A percentile compares a stretch with the other conserved stretches of the same genome.
Conservation (phyloP, 2,888 invertebrate species). For the Meganola albula region DNA sequence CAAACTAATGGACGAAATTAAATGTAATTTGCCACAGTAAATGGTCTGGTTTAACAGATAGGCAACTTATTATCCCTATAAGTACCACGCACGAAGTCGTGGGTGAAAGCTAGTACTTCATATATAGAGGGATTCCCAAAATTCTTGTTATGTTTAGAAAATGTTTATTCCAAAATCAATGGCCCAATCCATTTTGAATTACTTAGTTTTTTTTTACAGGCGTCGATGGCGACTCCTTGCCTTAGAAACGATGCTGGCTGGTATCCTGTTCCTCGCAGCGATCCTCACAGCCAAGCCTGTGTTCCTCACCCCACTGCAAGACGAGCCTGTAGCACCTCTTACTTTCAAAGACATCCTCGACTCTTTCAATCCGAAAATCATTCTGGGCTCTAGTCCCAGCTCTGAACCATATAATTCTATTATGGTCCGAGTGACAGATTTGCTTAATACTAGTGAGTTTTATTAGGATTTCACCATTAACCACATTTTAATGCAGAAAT, state of each 20-base stretch:
- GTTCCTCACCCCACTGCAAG: constrained; percentile 53
- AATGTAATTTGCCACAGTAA: too few relatives aligned
- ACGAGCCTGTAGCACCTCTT: constrained; percentile 41
- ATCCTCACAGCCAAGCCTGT: constrained; percentile 52
- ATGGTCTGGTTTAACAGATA: too few relatives aligned
- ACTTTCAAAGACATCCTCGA: constrained; percentile 33
- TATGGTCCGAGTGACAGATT: constrained; percentile 38
- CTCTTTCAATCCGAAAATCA: constrained; percentile 31
- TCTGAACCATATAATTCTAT: constrained; percentile 30
- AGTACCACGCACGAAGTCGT: too few relatives aligned
- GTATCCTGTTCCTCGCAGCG: constrained; percentile 35
- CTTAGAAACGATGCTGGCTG: constrained; percentile 40
- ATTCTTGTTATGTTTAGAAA: too few relatives aligned
- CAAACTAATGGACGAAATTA: too few relatives aligned
- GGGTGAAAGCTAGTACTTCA: too few relatives aligned
- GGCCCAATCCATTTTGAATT: too few relatives aligned
- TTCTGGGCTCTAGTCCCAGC: constrained; percentile 53
- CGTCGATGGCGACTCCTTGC: constrained; percentile 48
- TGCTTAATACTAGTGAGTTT: constrained; percentile 39
- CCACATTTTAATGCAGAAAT: too few relatives aligned
- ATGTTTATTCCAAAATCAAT: too few relatives aligned
- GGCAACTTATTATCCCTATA: too few relatives aligned
- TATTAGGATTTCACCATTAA: not conserved
- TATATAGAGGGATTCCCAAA: too few relatives aligned
- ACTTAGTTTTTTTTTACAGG: constrained; percentile 39